Conservation (phyloP, 2,888 invertebrate species). For the Mesorhabditis belari region DNA sequence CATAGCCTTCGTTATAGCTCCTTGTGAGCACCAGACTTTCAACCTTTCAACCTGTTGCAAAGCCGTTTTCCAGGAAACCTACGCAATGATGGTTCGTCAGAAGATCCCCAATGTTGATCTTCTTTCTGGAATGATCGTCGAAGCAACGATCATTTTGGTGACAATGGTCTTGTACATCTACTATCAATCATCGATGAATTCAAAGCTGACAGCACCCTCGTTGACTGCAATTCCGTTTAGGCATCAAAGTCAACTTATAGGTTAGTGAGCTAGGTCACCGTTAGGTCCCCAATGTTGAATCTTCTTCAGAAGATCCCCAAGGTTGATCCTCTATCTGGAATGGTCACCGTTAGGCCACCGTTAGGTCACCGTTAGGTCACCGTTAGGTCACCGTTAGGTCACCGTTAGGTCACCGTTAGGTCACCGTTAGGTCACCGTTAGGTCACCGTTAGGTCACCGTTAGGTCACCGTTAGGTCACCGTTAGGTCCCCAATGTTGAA, state of each 20-base stretch:
- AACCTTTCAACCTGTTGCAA: too few relatives aligned
- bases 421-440: too few relatives aligned
- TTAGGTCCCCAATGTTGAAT: background rate
- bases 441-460: too few relatives aligned
- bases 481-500: background rate
- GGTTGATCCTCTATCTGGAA: too few relatives aligned
- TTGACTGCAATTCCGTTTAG: constrained; percentile 23
- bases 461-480: background rate
- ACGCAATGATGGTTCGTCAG: background rate
- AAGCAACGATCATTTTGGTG: constrained; percentile 19
- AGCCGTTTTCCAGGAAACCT: too few relatives aligned
- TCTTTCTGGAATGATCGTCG: constrained; percentile 7
- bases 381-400: too few relatives aligned
- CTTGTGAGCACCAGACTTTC: too few relatives aligned
- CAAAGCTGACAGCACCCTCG: constrained; percentile 28
- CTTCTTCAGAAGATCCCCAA: too few relatives aligned
- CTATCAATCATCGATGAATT: constrained; percentile 35
- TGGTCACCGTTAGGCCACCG: too few relatives aligned
- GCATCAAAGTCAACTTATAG: constrained; percentile 25
- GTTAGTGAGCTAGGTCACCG: background rate
- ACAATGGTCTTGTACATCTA: constrained; percentile 26
- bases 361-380: too few relatives aligned
- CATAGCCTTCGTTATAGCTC: too few relatives aligned
- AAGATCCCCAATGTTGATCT: background rate
- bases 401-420: too few relatives aligned